Percentiles rank a stretch among this genome's conserved stretches.
phyloP scores from a whole-genome alignment of 2,888 invertebrate genomes.

The Tuberolachnus salignus region DNA sequence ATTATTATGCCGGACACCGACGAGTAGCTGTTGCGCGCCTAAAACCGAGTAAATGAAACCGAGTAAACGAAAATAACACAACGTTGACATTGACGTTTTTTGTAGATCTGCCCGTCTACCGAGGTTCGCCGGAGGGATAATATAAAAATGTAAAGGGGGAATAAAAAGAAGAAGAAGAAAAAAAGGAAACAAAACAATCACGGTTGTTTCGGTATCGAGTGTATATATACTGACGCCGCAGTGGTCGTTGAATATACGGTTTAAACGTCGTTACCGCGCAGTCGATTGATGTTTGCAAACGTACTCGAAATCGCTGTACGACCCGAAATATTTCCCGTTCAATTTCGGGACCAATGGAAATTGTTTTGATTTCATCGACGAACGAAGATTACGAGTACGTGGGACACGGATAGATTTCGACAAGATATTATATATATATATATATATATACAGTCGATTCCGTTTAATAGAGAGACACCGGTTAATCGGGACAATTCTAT shows the following conservation, averaged over 20 bases:
- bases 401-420: too few relatives aligned
- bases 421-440: too few relatives aligned
- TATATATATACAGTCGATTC: too few relatives aligned
- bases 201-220: not conserved
- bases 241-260: slow-evolving; percentile 10
- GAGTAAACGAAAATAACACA: slow-evolving; percentile 31
- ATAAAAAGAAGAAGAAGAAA: not conserved
- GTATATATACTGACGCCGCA: not conserved
- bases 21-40: slow-evolving; percentile 16
- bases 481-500: too few relatives aligned
- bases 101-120: not conserved
- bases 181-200: slow-evolving; percentile 17
- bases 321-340: slow-evolving; percentile 1
- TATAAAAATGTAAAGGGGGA: not conserved
- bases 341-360: not conserved
- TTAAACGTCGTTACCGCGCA: not conserved
- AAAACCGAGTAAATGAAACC: slow-evolving; percentile 15
- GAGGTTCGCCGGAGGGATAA: not conserved
- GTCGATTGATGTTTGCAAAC: not conserved
- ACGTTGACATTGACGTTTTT: not conserved
- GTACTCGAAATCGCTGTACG: slow-evolving; percentile 2
- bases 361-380: not conserved
- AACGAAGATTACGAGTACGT: too few relatives aligned
- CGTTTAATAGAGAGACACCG: too few relatives aligned
- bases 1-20: not conserved